Evolutionary conservation across 1,140 invertebrate species (phyloP).

Genomic region (Nebria ingens): DNA sequence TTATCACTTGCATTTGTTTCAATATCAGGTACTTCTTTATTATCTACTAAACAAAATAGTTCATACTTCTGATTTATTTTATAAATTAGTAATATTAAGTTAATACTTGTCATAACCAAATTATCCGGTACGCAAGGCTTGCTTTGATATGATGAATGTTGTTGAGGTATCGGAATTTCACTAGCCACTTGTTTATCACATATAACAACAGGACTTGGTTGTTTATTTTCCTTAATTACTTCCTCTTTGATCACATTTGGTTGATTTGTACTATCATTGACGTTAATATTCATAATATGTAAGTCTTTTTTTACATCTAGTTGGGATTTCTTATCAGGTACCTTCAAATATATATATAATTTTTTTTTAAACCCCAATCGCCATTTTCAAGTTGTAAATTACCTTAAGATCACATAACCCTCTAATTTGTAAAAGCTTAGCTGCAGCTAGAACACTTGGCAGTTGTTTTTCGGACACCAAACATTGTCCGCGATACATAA

Average conservation of each 20-base stretch:
- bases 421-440: slow-evolving; percentile 74
- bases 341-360: no score
- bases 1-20: slow-evolving; percentile 18
- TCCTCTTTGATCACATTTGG: neutral
- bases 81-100: neutral
- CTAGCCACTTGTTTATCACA: neutral
- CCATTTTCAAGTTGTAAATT: no score
- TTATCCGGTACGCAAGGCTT: neutral
- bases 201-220: neutral
- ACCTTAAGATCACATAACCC: slow-evolving; percentile 75
- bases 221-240: neutral
- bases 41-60: neutral
- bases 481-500: slow-evolving; percentile 89
- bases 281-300: neutral
- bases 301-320: neutral
- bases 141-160: neutral
- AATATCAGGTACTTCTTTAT: slow-evolving; percentile 18
- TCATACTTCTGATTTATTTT: neutral
- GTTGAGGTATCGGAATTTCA: neutral
- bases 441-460: slow-evolving; percentile 67
- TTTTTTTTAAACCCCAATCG: no score
- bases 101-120: neutral
- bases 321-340: neutral
- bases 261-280: neutral
- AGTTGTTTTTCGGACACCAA: slow-evolving; percentile 76